These are phyloP conservation scores for Hyperoodon ampullatus DNA, from an alignment of 2,113 vertebrate genomes.

Conservation along the genomic window DNA sequence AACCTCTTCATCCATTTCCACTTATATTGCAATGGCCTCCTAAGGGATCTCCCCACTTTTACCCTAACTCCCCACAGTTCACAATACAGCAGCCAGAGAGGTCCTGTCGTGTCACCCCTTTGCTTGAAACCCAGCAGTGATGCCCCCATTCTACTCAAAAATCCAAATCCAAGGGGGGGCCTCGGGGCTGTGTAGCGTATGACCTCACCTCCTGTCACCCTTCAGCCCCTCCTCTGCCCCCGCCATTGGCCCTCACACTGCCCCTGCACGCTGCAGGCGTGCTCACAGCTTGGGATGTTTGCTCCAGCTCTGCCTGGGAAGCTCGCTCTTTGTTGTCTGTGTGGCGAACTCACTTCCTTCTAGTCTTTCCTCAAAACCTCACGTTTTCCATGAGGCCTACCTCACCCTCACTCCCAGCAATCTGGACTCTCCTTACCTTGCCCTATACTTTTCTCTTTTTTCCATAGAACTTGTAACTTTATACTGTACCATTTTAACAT, in stretches of 20 bases:
- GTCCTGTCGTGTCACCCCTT: neutral
- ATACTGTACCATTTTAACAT: neutral
- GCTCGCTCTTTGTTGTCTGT: neutral
- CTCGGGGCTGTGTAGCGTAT: neutral
- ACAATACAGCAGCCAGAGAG: neutral
- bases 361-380: neutral
- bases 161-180: neutral
- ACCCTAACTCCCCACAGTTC: too few relatives aligned
- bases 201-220: too few relatives aligned
- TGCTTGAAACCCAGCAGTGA: neutral
- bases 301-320: neutral
- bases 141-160: neutral
- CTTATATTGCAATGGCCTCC: neutral
- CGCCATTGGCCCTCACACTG: neutral
- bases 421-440: neutral
- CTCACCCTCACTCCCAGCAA: neutral
- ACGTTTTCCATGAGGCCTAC: neutral
- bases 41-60: neutral
- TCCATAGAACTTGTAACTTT: neutral
- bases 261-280: neutral
- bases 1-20: neutral
- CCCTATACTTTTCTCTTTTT: neutral
- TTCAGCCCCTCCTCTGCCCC: neutral
- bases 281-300: neutral
- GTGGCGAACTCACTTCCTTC: neutral